Evolutionary conservation across 2,797 vertebrate species (phyloP).

Genomic region (Danio choprae): DNA sequence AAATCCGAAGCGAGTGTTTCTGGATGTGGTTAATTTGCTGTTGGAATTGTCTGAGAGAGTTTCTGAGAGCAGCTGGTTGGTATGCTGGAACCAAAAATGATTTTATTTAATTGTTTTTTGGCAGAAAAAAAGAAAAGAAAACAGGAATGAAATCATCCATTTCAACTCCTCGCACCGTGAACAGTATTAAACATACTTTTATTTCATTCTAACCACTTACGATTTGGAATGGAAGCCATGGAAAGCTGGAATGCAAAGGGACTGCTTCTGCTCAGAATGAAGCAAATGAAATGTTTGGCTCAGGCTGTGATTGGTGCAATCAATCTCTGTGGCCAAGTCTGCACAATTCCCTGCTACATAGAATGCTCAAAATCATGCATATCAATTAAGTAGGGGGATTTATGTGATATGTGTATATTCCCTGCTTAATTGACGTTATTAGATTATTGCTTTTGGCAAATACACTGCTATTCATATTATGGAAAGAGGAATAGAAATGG

Average conservation of each 20-base stretch:
- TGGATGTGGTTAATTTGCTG: slow-evolving; percentile 34
- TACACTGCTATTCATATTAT: too few species aligned
- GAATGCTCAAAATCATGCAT: neutral
- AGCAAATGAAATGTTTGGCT: slow-evolving; percentile 30
- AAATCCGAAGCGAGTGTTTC: slow-evolving; percentile 18
- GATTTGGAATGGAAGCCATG: neutral
- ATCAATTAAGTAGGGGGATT: neutral
- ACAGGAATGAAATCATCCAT: neutral
- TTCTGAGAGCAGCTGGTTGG: slow-evolving; percentile 13
- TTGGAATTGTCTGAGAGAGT: slow-evolving; percentile 31
- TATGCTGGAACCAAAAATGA: slow-evolving; percentile 1
- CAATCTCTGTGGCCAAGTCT: slow-evolving; percentile 1
- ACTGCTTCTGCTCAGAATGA: slow-evolving; percentile 6
- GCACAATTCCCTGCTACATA: neutral
- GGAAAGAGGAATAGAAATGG: too few species aligned
- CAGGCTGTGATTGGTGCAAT: slow-evolving; percentile 6
- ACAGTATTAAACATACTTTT: neutral
- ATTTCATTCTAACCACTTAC: slow-evolving; percentile 17
- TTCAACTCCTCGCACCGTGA: neutral
- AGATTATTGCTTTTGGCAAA: too few species aligned
- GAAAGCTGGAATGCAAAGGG: slow-evolving; percentile 10
- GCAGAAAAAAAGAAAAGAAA: neutral
- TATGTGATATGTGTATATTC: neutral
- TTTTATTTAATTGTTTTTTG: neutral
- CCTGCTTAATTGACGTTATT: too few species aligned